Evolutionary conservation across 2,888 invertebrate genomes (phyloP).

Genomic region (Ellobium chinense): DNA sequence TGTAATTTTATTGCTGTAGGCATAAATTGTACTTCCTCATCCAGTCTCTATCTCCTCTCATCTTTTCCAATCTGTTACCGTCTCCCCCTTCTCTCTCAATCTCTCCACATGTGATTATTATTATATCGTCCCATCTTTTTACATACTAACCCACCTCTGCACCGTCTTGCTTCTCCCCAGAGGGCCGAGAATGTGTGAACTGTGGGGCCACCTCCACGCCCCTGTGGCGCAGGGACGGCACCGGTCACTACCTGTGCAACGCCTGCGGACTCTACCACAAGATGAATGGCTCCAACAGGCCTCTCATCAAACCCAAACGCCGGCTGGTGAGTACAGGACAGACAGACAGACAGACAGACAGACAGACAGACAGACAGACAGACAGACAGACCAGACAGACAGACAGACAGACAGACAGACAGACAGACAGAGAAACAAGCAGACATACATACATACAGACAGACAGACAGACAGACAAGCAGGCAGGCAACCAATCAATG

Average conservation of each 20-base stretch:
- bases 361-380: too few species aligned
- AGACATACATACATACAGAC: background rate
- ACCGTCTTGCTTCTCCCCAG: conserved; percentile 77
- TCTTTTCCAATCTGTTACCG: background rate
- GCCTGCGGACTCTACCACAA: conserved; percentile 99
- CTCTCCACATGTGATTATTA: too few species aligned
- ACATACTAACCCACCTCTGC: too few species aligned
- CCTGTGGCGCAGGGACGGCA: conserved; percentile 97
- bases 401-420: background rate
- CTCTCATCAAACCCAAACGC: conserved; percentile 98
- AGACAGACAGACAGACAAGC: background rate
- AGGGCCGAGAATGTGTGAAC: conserved; percentile 98
- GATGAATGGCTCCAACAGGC: conserved; percentile 99
- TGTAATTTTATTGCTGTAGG: too few species aligned
- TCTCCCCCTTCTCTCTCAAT: background rate
- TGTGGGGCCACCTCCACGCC: conserved; percentile 98
- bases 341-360: too few species aligned
- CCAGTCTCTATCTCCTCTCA: background rate
- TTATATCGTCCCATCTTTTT: too few species aligned
- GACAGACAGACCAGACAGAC: too few species aligned
- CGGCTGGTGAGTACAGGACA: conserved; percentile 98
- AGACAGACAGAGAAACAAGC: background rate
- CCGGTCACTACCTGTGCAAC: conserved; percentile 98
- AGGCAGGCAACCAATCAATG: background rate
- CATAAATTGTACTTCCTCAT: too few species aligned